Evolutionary conservation across 2,888 invertebrate species (phyloP).

Genomic region (Linnaemya vulpina): DNA sequence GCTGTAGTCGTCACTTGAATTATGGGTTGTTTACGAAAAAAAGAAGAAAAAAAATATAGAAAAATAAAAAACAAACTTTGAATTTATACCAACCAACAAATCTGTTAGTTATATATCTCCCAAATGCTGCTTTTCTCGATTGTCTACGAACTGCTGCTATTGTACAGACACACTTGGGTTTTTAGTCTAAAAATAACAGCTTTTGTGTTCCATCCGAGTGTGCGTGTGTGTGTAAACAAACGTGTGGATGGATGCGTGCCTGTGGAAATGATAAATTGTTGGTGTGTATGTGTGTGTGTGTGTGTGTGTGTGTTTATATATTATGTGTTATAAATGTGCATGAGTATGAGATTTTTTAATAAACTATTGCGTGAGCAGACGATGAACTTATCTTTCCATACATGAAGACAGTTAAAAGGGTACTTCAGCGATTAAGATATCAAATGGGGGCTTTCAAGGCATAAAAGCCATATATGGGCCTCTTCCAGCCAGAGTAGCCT

Average conservation of each 20-base stretch:
- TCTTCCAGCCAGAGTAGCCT: too few species aligned
- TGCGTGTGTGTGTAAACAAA: not conserved
- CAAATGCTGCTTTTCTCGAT: constrained; percentile 29
- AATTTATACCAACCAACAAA: constrained; percentile 52
- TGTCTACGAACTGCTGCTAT: constrained; percentile 26
- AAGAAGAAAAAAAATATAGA: not conserved
- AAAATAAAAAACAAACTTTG: too few species aligned
- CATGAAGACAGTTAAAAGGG: not conserved
- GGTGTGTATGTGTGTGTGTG: not conserved
- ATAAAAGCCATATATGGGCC: too few species aligned
- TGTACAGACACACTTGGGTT: not conserved
- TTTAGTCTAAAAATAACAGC: constrained; percentile 9
- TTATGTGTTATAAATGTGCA: not conserved
- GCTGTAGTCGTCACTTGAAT: constrained; percentile 66
- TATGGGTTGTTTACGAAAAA: constrained; percentile 63
- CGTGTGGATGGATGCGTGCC: not conserved
- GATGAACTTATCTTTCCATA: not conserved
- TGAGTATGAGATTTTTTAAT: not conserved
- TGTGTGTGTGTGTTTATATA: not conserved
- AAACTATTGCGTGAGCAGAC: constrained; percentile 2
- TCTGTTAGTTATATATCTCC: constrained; percentile 46
- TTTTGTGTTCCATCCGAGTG: not conserved
- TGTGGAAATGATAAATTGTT: not conserved
- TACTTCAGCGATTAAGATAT: not conserved
- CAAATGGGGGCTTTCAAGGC: not conserved